Base-by-base conservation (phyloP, 1,140 invertebrate species). In the Brachionus calyciflorus region DNA sequence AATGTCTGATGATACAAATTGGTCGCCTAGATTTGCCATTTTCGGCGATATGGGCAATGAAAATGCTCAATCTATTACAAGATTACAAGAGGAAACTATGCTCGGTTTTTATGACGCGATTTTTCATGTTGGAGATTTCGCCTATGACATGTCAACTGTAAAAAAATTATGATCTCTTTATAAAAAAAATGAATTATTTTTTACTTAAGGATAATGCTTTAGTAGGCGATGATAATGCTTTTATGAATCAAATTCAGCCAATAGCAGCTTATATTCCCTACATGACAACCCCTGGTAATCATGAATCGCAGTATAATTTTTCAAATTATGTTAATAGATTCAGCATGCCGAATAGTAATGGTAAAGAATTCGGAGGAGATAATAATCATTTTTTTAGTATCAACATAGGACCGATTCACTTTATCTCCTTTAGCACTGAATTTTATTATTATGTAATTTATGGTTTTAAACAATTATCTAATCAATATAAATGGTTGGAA, bases 41-140 rank as follows among this genome's bases (percentile, higher is more conserved):
- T 96, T 90, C 82, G 94, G 93, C 0, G 93, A 96, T 84, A 90
- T 96, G 89, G 93, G 93, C 2, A 93, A 91, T 84, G 89, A 89
- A 79, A 95, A 96, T 86, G 92, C 92, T 24, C 82, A 84, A 49
- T 92, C 92, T n/a, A 85, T 95, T 44, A 87, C 89, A 0, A 86
- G 90, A 55, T 83, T 97, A 33, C 91, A 93, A 83, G 85, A 91
- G 79, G 94, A 96, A 80, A 89, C 90, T 0, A 89, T 93, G 81
- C 85, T 87, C 30, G 90, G 88, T n/a, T 84, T 89, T 79, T 94
- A 93, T 83, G 92, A 98, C 86, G 88, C 91, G 77, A 90, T 93
- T 73, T 87, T 97, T 55, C 94, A 98, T 86, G 91, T 95, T 77
- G 94, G 94, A 83, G 78, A 81, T 81, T 92, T 98, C 87, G 94